Conservation (phyloP, 2,113 vertebrate genomes). For the Himantopus leucocephalus region DNA sequence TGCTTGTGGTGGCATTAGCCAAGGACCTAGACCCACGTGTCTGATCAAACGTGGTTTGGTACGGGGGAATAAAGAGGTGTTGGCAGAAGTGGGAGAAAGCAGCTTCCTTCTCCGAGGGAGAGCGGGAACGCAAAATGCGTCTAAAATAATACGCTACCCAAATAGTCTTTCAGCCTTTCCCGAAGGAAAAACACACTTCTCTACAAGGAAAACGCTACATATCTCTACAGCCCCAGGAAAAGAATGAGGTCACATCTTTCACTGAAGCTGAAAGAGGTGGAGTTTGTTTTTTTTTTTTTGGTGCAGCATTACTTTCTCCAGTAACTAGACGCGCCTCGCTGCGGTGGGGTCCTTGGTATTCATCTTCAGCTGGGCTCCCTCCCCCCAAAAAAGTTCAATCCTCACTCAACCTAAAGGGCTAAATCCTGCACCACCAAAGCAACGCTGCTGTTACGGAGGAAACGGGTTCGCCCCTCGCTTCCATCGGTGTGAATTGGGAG, state of each 20-base stretch:
- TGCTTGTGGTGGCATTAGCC: not conserved
- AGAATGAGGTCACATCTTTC: conserved; percentile 38
- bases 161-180: conserved; percentile 37
- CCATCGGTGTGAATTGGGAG: not conserved
- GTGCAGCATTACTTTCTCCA: not conserved
- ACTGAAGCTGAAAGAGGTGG: not conserved
- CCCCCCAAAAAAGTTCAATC: not conserved
- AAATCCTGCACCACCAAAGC: not conserved
- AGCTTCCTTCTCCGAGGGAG: not conserved
- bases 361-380: not conserved
- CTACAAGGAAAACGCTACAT: conserved; percentile 7
- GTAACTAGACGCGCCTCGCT: not conserved
- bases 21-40: not conserved
- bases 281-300: not conserved
- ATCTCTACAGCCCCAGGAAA: conserved; percentile 10
- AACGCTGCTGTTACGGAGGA: not conserved
- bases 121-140: conserved; percentile 21
- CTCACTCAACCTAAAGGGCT: not conserved
- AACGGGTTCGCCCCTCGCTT: not conserved
- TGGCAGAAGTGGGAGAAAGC: not conserved
- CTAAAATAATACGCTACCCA: conserved; percentile 43
- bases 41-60: not conserved
- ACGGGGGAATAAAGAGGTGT: not conserved
- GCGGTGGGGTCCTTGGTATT: not conserved
- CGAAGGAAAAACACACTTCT: conserved; percentile 11